Percentiles rank a stretch among this genome's conserved stretches.
Evolutionary conservation across 2,888 invertebrate species (phyloP).

Genomic region (Euproctis similis): DNA sequence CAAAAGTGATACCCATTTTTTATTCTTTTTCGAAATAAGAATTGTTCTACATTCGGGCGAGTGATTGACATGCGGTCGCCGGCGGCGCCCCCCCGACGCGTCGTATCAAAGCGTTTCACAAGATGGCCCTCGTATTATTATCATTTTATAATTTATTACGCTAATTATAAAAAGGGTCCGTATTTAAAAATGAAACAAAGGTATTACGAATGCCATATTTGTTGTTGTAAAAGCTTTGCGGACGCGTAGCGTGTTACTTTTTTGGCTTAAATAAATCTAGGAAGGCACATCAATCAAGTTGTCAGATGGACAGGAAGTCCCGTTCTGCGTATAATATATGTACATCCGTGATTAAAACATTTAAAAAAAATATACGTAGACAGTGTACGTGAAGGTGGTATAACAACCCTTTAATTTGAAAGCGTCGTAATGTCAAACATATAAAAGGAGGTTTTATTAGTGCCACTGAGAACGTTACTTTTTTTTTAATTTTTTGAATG

Average conservation of each 20-base stretch:
- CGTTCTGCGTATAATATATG: conserved; percentile 66
- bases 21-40: conserved; percentile 70
- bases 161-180: conserved; percentile 70
- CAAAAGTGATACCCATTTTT: conserved; percentile 66
- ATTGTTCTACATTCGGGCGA: conserved; percentile 71
- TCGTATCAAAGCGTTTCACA: conserved; percentile 64
- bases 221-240: conserved; percentile 56
- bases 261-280: conserved; percentile 70
- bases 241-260: conserved; percentile 64
- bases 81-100: conserved; percentile 65
- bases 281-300: conserved; percentile 71
- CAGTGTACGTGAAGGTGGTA: conserved; percentile 50
- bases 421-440: conserved; percentile 27
- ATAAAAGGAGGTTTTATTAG: too few species aligned
- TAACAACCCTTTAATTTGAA: conserved; percentile 49
- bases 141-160: conserved; percentile 76
- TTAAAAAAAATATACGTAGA: conserved; percentile 65
- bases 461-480: too few species aligned
- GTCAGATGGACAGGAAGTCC: conserved; percentile 69
- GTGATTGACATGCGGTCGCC: conserved; percentile 74
- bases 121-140: conserved; percentile 70
- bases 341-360: conserved; percentile 69
- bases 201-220: conserved; percentile 60
- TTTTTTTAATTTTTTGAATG: too few species aligned
- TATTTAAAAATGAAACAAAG: conserved; percentile 73